Evolutionary conservation across 1,140 invertebrate species (phyloP).

Genomic region (Drosophila equinoxialis): DNA sequence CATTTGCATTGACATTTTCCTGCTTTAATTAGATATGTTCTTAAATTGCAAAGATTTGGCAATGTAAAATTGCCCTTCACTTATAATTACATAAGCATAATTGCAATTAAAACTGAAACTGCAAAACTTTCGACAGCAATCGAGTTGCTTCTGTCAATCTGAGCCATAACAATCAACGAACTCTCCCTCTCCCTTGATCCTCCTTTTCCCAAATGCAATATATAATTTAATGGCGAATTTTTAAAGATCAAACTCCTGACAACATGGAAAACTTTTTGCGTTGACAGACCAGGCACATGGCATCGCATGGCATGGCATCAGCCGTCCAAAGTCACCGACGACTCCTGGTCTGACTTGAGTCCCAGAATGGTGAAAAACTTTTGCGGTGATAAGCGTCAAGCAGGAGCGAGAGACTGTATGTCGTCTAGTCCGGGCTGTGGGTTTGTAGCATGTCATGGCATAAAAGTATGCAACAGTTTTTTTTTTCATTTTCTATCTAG

Average conservation of each 20-base stretch:
- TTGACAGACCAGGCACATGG: conserved; percentile 52
- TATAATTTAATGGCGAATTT: conserved; percentile 39
- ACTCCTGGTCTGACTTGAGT: conserved; percentile 35
- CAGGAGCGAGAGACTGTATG: conserved; percentile 13
- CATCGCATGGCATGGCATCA: conserved; percentile 1
- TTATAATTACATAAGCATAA: conserved; percentile 45
- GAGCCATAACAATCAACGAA: background rate
- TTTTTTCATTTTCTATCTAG: conserved; percentile 42
- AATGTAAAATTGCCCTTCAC: conserved; percentile 17
- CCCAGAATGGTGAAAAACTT: conserved; percentile 70
- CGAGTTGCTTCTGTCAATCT: conserved; percentile 16
- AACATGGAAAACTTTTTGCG: conserved; percentile 50
- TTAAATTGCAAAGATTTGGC: conserved; percentile 18
- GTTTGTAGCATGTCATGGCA: conserved; percentile 48
- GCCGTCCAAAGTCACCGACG: conserved; percentile 41
- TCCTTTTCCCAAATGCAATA: conserved; percentile 4
- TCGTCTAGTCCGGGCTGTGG: background rate
- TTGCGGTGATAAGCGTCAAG: conserved; percentile 73
- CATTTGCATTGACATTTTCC: background rate
- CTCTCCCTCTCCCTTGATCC: too few relatives aligned
- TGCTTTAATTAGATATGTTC: conserved; percentile 50
- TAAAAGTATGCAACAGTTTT: conserved; percentile 66
- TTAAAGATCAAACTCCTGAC: conserved; percentile 38
- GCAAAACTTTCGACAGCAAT: conserved; percentile 23
- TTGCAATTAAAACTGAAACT: conserved; percentile 44